Conservation (phyloP, 2,797 vertebrate species). For the Philypnodon macrostomus region DNA sequence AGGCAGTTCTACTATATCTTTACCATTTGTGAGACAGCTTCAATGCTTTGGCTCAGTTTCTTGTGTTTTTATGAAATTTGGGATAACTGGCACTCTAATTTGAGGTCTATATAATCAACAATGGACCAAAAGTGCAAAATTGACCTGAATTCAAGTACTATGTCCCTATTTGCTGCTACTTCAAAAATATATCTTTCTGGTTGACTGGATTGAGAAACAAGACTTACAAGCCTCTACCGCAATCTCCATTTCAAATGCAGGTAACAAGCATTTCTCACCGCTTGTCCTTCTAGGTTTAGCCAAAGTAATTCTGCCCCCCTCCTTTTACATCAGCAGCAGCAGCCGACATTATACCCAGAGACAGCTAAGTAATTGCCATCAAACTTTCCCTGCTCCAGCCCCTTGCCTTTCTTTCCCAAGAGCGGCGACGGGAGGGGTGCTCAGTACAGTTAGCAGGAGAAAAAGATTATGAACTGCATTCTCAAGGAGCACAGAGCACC, state of each 20-base stretch:
- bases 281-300: constrained; percentile 53
- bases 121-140: constrained; percentile 3
- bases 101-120: too few species aligned
- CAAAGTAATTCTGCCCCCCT: constrained; percentile 43
- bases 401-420: constrained; percentile 37
- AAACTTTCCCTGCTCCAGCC: constrained; percentile 64
- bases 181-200: constrained; percentile 8
- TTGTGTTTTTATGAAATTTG: too few species aligned
- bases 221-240: constrained; percentile 18
- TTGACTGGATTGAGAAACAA: constrained; percentile 12
- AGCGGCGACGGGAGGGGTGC: constrained; percentile 55
- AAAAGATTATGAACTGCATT: constrained; percentile 66
- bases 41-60: background rate
- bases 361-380: constrained; percentile 75
- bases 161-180: constrained; percentile 1
- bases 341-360: constrained; percentile 54
- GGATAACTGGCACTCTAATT: too few species aligned
- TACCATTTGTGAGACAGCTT: too few species aligned
- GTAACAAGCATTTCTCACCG: constrained; percentile 31
- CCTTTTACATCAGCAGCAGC: constrained; percentile 54
- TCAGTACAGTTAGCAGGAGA: constrained; percentile 52
- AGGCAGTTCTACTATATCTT: too few species aligned
- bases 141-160: constrained; percentile 8
- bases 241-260: constrained; percentile 20
- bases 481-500: constrained; percentile 53